These are phyloP conservation scores for Eleginops maclovinus DNA, from an alignment of 2,113 vertebrate species.

Conservation along the genomic window DNA sequence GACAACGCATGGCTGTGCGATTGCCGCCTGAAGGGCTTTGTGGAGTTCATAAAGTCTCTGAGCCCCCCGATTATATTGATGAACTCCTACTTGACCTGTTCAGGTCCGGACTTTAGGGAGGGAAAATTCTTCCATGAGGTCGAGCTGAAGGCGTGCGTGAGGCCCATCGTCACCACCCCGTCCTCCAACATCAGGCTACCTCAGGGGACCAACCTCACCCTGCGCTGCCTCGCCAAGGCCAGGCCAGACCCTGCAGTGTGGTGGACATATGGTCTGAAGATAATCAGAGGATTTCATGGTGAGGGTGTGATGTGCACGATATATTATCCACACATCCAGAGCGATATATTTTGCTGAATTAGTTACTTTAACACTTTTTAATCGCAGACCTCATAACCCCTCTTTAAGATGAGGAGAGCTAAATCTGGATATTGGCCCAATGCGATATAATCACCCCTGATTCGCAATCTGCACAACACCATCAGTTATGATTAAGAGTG, in stretches of 20 bases:
- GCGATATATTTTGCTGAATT: conserved; percentile 55
- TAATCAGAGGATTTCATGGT: conserved; percentile 92
- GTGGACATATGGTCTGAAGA: conserved; percentile 92
- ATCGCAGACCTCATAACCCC: conserved; percentile 40
- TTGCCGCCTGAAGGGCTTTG: conserved; percentile 90
- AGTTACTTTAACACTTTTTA: conserved; percentile 64
- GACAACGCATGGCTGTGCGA: conserved; percentile 93
- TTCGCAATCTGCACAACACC: conserved; percentile 33
- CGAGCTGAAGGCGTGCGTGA: conserved; percentile 87
- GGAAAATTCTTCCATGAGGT: conserved; percentile 90
- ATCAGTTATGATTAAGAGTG: conserved; percentile 63
- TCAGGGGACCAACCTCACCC: conserved; percentile 84
- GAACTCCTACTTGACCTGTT: conserved; percentile 93
- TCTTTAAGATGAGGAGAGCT: conserved; percentile 32
- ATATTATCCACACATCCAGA: conserved; percentile 25
- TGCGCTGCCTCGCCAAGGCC: conserved; percentile 87
- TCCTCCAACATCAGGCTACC: conserved; percentile 84
- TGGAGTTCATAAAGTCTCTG: conserved; percentile 87
- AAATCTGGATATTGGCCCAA: conserved; percentile 51
- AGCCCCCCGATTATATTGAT: conserved; percentile 90
- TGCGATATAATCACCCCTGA: conserved; percentile 36
- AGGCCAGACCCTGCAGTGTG: conserved; percentile 86
- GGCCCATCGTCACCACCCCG: conserved; percentile 82
- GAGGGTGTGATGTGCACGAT: conserved; percentile 70
- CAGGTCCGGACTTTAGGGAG: conserved; percentile 84